Evolutionary conservation across 2,888 invertebrate species (phyloP), one percentile per base, ranked within the genome.

Genomic region (Gastracanthus pulcherrimus): DNA sequence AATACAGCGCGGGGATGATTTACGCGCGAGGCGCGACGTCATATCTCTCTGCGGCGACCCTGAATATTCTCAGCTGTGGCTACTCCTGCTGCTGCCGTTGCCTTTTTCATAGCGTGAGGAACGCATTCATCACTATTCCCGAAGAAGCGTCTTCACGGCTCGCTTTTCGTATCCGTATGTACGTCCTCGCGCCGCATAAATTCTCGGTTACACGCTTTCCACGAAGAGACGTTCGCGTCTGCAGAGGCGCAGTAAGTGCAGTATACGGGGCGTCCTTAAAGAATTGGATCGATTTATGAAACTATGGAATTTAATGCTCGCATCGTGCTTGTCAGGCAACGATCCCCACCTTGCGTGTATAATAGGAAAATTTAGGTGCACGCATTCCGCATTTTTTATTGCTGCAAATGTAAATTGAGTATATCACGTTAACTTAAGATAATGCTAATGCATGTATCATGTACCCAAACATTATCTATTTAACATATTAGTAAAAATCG

Each of bases 1-100:
- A 76, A 66, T 76, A 29, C 51, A 29, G n/a, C 29, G 11, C 5
- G 66, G n/a, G 38, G 6, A 1, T 76, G 76, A 76, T 76, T 76
- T 76, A 76, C 48, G 64, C 36, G 16, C 16, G 13, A 23, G 16
- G n/a, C n/a, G n/a, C 2, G 31, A 36, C n/a, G 19, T 9, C 19
- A 38, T 16, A 36, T 38, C 16, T 9, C 60, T 64, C 64, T 19
- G 9, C 45, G 16, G n/a, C 60, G 60, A 26, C 55, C 60, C 6
- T n/a, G 60, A 31, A 34, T 31, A 1, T 34, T n/a, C 41, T 36
- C 3, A 19, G 31, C 9, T 11, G 38, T 31, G 13, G 29, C 71
- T 4, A 29, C 23, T 36, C 34, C 26, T 67, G 45, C 5, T n/a
- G 9, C 13, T n/a, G 41, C 41, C 41, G 5, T 41, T 13, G 41